Conservation (phyloP, 2,888 invertebrate genomes). For the Eurytoma californica region DNA sequence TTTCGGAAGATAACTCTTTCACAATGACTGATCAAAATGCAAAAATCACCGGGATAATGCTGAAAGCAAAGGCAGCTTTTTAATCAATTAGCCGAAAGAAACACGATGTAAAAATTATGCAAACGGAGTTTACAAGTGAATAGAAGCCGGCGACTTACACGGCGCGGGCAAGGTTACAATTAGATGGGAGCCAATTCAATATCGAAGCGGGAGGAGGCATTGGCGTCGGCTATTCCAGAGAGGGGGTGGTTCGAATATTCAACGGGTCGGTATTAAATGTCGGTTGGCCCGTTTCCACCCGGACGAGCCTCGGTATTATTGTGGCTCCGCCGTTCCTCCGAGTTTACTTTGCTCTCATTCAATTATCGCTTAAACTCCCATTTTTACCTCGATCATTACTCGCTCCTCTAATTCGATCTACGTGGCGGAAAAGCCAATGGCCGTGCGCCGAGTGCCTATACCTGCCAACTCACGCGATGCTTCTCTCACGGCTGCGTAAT, state of each 20-base stretch:
- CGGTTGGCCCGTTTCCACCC: conserved; percentile 67
- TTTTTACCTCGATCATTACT: conserved; percentile 41
- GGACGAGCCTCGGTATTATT: conserved; percentile 62
- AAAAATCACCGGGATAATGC: conserved; percentile 24
- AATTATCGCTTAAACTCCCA: conserved; percentile 53
- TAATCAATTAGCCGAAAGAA: conserved; percentile 68
- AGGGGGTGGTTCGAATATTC: conserved; percentile 69
- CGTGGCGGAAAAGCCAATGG: conserved; percentile 25
- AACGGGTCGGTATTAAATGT: conserved; percentile 71
- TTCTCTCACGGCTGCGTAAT: conserved; percentile 14
- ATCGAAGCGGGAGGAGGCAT: conserved; percentile 61
- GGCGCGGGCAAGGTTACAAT: conserved; percentile 70
- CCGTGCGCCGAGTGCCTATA: background rate
- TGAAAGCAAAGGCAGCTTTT: conserved; percentile 32
- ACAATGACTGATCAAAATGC: too few species aligned
- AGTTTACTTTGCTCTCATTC: conserved; percentile 54
- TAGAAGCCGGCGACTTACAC: conserved; percentile 59
- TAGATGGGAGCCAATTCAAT: conserved; percentile 74
- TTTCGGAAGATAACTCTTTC: too few species aligned
- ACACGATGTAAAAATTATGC: conserved; percentile 73
- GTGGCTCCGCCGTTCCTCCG: conserved; percentile 36
- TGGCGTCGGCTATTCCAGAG: conserved; percentile 65
- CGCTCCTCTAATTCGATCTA: conserved; percentile 29
- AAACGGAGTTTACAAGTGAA: conserved; percentile 73
- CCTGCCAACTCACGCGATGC: background rate